These are phyloP conservation scores for Cephalopholis sonnerati DNA, from an alignment of 2,113 vertebrate species.

Conservation along the genomic window DNA sequence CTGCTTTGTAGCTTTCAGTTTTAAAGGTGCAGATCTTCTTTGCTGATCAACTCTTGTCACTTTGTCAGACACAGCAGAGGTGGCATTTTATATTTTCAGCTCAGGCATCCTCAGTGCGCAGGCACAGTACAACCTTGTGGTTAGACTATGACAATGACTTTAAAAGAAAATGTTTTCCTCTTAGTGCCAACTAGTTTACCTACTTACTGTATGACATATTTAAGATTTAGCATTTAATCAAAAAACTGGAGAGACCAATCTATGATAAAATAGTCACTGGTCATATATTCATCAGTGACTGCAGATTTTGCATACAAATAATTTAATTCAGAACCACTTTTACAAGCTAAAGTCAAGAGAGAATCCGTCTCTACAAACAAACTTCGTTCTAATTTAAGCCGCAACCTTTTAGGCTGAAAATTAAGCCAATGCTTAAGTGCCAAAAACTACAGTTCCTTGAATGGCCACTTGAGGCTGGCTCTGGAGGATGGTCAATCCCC, in stretches of 20 bases:
- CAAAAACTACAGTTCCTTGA: no score
- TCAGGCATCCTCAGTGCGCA: background rate
- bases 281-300: no score
- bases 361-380: no score
- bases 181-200: background rate
- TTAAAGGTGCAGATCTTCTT: slow-evolving; percentile 6
- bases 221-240: slow-evolving; percentile 4
- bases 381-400: no score
- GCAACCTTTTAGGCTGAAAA: no score
- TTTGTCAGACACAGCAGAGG: slow-evolving; percentile 3
- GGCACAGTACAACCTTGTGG: background rate
- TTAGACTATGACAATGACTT: background rate
- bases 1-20: slow-evolving; percentile 20
- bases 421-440: no score
- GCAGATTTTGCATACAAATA: no score
- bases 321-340: no score
- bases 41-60: slow-evolving; percentile 15
- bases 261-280: background rate
- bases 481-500: no score
- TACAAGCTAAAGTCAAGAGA: no score
- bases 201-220: background rate
- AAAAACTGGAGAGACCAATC: background rate
- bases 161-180: background rate
- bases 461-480: no score
- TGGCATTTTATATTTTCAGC: slow-evolving; percentile 33